These are phyloP conservation scores for Drosophila histrio DNA, from an alignment of 2,888 invertebrate genomes.

Conservation along the genomic window DNA sequence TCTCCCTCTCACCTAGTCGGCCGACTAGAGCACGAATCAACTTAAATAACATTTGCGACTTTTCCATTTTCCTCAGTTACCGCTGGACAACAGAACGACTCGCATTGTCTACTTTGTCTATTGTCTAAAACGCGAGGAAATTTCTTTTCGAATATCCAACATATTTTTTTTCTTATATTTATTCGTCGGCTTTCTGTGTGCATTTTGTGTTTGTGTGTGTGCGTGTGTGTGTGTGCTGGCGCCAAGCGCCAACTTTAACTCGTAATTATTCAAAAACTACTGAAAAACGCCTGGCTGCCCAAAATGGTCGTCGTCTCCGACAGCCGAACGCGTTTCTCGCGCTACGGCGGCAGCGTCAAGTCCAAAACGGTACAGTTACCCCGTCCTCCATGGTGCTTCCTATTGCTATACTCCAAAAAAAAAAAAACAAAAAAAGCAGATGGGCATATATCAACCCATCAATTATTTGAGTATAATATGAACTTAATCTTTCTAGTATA, in stretches of 20 bases:
- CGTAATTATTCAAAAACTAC: slow-evolving; percentile 67
- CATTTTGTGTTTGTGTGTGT: slow-evolving; percentile 4
- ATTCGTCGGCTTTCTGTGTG: slow-evolving; percentile 3
- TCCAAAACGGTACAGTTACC: slow-evolving; percentile 78
- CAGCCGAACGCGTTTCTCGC: slow-evolving; percentile 80
- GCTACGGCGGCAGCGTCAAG: slow-evolving; percentile 80
- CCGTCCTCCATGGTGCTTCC: not conserved
- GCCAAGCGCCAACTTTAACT: slow-evolving; percentile 37
- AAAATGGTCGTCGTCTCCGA: slow-evolving; percentile 83
- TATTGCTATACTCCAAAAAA: not conserved
- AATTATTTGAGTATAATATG: too few relatives aligned
- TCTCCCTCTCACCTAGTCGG: not conserved
- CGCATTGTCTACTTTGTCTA: slow-evolving; percentile 35
- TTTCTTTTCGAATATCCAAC: not conserved
- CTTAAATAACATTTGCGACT: slow-evolving; percentile 49
- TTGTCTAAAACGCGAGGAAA: slow-evolving; percentile 2
- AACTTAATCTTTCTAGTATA: too few relatives aligned
- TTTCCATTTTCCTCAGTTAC: slow-evolving; percentile 67
- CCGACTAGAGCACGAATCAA: slow-evolving; percentile 4
- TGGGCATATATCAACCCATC: not conserved
- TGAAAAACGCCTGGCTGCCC: slow-evolving; percentile 58
- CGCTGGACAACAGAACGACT: slow-evolving; percentile 56
- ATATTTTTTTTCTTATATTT: not conserved
- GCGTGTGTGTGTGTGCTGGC: slow-evolving; percentile 31
- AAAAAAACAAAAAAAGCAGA: too few relatives aligned